Base-by-base conservation (phyloP, 2,797 vertebrate species). In the Myripristis jacobus region DNA sequence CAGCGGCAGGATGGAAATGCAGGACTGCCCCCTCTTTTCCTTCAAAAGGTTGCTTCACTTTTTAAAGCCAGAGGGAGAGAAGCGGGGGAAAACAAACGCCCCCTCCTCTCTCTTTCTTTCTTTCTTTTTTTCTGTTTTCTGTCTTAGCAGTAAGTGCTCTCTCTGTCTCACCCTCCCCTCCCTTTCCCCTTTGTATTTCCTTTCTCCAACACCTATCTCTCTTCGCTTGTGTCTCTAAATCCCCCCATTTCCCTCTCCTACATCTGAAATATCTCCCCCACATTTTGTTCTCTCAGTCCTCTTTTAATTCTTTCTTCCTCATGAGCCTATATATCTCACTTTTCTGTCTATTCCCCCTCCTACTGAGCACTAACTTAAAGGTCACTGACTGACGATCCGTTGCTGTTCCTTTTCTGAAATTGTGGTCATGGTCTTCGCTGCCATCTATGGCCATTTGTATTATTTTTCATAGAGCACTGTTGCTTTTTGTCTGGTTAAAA, bases 361-460 rank as follows among this genome's bases (percentile, higher is more conserved):
- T 11, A 22, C 31, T 51, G 29, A 63, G 29, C 36, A 31, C 47
- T 36, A 11, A 60, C 22, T 29, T n/a, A 50, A 18, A 51, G 46
- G 60, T 63, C 60, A 51, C 46, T 16, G 16, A 22, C 27, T 21
- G 47, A 43, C 15, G 18, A 31, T 48, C 31, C 31, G 3, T 16
- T 63, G 27, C 27, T 61, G 24, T 16, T 47, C 41, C 9, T 27
- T 3, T 16, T 56, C 54, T 36, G 25, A 63, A 22, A 15, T 11
- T 48, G n/a, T n/a, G 15, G 21, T 19, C n/a, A 6, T 3, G 6
- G 46, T 22, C 46, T 24, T 7, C 16, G n/a, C 29, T 18, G 19
- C 31, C 47, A 36, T 34, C 48, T 51, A 63, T 36, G 47, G 60
- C n/a, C n/a, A 63, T 36, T 63, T 24, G 18, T 46, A n/a, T 31